phyloP scores from a whole-genome alignment of 2,797 vertebrate genomes.

The Macrochelys suwanniensis region DNA sequence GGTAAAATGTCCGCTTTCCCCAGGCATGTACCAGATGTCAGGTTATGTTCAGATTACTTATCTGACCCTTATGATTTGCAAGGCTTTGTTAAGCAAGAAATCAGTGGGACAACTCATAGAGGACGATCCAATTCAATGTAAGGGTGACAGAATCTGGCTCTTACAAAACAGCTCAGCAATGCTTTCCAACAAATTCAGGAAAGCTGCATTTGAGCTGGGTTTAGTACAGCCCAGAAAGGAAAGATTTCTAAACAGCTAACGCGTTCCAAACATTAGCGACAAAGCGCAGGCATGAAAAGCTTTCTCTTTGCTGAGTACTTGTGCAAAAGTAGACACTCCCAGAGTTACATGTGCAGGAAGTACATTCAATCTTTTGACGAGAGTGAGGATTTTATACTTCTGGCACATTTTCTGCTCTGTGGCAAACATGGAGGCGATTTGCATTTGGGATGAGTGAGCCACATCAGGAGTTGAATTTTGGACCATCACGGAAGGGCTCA shows the following conservation, averaged over 20 bases:
- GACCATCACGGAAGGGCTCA: neutral
- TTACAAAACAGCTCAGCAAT: neutral
- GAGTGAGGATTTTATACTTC: neutral
- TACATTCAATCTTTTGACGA: neutral
- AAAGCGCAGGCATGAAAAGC: fast-evolving
- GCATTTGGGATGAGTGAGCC: neutral
- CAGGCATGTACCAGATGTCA: neutral
- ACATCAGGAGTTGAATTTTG: neutral
- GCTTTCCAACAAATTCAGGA: neutral
- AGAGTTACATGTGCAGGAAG: neutral
- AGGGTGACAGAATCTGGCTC: neutral
- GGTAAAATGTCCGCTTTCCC: neutral
- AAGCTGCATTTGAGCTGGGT: neutral
- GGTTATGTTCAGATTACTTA: neutral
- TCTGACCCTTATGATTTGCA: neutral
- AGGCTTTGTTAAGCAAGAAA: neutral
- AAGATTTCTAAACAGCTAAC: neutral
- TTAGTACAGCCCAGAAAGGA: neutral
- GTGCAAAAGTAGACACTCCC: neutral
- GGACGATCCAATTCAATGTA: neutral
- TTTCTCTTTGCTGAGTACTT: neutral
- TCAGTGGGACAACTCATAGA: neutral
- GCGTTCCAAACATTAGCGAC: neutral
- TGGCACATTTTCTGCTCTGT: neutral
- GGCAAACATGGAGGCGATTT: neutral